Evolutionary conservation across 2,797 vertebrate genomes (phyloP), one percentile per base, ranked within the genome.

Genomic region (Characodon lateralis): DNA sequence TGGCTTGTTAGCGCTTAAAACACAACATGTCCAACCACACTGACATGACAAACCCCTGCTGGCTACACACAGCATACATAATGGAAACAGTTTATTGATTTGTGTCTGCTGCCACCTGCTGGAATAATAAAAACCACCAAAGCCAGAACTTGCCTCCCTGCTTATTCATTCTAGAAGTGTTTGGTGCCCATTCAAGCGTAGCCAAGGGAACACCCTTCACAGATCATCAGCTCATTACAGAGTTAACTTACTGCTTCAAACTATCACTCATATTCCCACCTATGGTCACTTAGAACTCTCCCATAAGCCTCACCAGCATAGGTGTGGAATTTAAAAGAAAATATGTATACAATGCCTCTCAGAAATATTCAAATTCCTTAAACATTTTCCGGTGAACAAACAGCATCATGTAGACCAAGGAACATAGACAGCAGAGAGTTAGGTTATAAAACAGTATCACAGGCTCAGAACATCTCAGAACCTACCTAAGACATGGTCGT

Each of bases 101-200:
- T 91, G 90, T 73, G 59, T 87, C 78, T 94, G 80, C 92, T 88
- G 91, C 92, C 92, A 81, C 89, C 93, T 94, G 82, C 87, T 92
- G 93, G 91, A 73, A 12, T 1, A 14, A n/a, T 0, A 7, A 20
- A 1, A n/a, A 41, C 3, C 41, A 28, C 10, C 5, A 5, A 41
- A 20, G 22, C 1, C 5, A 24, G 1, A 20, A 39, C n/a, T 26
- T 20, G 35, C 43, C 39, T 10, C 56, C 2, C 2, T 79, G 53
- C 55, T 81, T 78, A 51, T 65, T 68, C 55, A 84, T 80, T 83
- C 81, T 26, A 24, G 66, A 50, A n/a, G 28, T 79, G 77, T 83
- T 70, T 61, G 69, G 61, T 74, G 82, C 26, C 18, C 13, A 20
- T 79, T 66, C 63, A 51, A 79, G 76, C 61, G 73, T 74, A 78